Base-by-base conservation (phyloP, 1,140 invertebrate genomes). In the Nasonia giraulti region DNA sequence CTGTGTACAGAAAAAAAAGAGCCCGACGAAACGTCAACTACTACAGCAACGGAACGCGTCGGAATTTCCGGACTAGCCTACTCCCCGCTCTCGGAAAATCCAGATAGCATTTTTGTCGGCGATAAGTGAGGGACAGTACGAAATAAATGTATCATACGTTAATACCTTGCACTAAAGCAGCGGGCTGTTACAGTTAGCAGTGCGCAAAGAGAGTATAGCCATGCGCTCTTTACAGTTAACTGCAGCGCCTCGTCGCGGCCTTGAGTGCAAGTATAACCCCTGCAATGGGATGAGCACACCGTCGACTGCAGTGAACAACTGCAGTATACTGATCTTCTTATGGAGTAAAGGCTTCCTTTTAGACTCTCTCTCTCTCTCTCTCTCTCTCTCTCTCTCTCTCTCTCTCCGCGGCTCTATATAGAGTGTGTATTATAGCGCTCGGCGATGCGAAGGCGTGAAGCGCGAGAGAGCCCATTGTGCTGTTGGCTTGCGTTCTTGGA, bases 151-250 rank as follows among this genome's bases (percentile, higher is more conserved):
- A 44, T 44, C 20, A n/a, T 62, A 27, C 27, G 27, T 6, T 62
- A n/a, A 62, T 20, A 62, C 14, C 17, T 27, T 27, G 27, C 1
- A 62, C 17, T 3, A 17, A 55, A 55, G 0, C 14, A 14, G 50
- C 68, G 68, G 27, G 27, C 68, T 71, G 68, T 71, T 71, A 71
- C 68, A 31, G 68, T 71, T 71, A 71, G 47, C 14, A 27, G 27
- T 27, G 14, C 40, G 40, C 40, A 40, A 40, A 33, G 27, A 27
- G 27, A 40, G 55, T 62, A 62, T 20, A 62, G 27, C 23, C 68
- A 27, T 27, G 68, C 2, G 23, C 10, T 71, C 31, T 71, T 71
- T 71, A 71, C 68, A 71, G 68, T 71, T 71, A 71, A 71, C 68
- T 17, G 68, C 23, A 33, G 68, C 68, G 68, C 68, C 68, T 33